phyloP scores from a whole-genome alignment of 2,113 vertebrate species.

The Arothron firmamentum region DNA sequence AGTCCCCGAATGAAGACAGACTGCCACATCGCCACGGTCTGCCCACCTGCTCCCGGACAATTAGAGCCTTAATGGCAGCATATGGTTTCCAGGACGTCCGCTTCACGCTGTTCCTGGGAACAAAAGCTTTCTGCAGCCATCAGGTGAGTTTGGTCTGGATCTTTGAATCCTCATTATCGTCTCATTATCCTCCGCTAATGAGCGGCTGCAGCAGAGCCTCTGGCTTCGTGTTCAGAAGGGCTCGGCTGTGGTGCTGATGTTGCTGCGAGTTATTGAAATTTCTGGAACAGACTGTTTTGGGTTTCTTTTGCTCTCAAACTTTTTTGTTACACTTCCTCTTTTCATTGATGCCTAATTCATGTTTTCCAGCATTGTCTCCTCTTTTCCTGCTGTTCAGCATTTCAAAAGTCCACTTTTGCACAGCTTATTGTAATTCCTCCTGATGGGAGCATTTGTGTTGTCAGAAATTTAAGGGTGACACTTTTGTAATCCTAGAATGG shows the following conservation, averaged over 20 bases:
- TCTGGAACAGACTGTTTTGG: no score
- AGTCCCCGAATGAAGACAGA: conserved; percentile 29
- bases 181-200: conserved; percentile 53
- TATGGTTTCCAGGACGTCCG: conserved; percentile 54
- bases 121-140: conserved; percentile 54
- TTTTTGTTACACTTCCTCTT: neutral
- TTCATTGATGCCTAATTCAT: neutral
- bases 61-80: conserved; percentile 60
- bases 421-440: conserved; percentile 26
- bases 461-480: conserved; percentile 25
- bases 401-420: no score
- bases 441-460: conserved; percentile 19
- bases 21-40: conserved; percentile 37
- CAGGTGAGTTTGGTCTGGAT: conserved; percentile 57
- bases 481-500: conserved; percentile 26
- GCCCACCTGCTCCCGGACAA: conserved; percentile 55
- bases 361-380: neutral
- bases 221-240: conserved; percentile 11
- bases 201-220: conserved; percentile 22
- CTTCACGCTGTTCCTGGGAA: conserved; percentile 33
- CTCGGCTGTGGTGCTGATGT: neutral
- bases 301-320: neutral
- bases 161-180: conserved; percentile 57
- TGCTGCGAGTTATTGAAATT: conserved; percentile 3
- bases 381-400: no score